Base-by-base conservation (phyloP, 1,140 invertebrate genomes). In the Drosophila sturtevanti region DNA sequence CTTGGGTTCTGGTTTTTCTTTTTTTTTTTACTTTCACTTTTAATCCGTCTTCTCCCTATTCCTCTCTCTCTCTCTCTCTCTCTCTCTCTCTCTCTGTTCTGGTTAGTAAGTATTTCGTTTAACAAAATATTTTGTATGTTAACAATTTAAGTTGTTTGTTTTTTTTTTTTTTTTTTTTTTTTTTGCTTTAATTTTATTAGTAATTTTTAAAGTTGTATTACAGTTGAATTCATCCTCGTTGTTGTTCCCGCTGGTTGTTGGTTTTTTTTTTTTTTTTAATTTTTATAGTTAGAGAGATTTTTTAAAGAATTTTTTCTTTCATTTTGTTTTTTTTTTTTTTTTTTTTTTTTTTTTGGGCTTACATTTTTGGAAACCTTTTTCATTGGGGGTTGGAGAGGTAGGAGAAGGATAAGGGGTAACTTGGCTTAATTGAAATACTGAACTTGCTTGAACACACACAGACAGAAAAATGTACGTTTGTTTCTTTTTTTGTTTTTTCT, bases 381-480 rank as follows among this genome's bases (percentile, higher is more conserved):
- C 27, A 60, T 58, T 31, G 16, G 22, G 31, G 12, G 1, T 4
- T 18, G 10, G 52, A 59, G 64, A 54, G 21, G 31, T 51, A 55
- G 16, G 18, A 11, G 12, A 10, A 11, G 9, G 12, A 4, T 11
- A 21, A 4, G 41, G 41, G 3, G 18, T 48, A 48, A 77, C 61
- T 87, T 89, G 85, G 84, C 84, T 84, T 89, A 89, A 77, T 89
- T 80, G 81, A 89, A 89, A 89, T 89, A 89, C 85, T 89, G 84
- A 84, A 89, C 79, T 79, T 72, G 80, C 77, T 48, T 86, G 79
- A 78, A 79, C 80, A 89, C 84, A 87, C 74, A 78, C 79, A 85
- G 76, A 87, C 68, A 66, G 58, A 77, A 63, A 58, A 56, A 71
- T 81, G 41, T 80, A 71, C 63, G 58, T 63, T 56, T 64, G 63